A percentile compares a stretch with the other conserved stretches of the same genome.
Evolutionary conservation across 1,140 invertebrate genomes (phyloP).

Genomic region (Diorhabda elongata): DNA sequence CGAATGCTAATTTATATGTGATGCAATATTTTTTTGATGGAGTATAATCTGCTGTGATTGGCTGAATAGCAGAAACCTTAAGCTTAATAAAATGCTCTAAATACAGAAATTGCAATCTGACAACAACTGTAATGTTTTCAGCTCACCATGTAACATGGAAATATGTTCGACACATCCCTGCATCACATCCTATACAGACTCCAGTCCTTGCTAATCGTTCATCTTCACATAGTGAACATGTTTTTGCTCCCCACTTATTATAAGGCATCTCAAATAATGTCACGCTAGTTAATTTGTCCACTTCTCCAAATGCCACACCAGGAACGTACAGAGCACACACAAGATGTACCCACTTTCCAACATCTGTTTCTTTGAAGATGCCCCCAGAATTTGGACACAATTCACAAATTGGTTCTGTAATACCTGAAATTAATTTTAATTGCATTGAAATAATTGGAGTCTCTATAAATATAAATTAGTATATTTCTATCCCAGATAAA

Average conservation of each 20-base stretch:
- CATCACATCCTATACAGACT: constrained; percentile 94
- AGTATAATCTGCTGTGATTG: no score
- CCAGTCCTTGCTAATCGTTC: constrained; percentile 82
- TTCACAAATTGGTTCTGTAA: constrained; percentile 80
- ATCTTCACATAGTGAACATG: constrained; percentile 84
- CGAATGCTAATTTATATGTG: no score
- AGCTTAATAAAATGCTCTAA: no score
- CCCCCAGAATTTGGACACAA: constrained; percentile 86
- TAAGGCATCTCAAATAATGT: constrained; percentile 96
- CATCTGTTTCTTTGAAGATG: constrained; percentile 95
- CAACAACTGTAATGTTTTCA: neutral
- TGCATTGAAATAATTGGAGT: neutral
- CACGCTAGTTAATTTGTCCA: constrained; percentile 77
- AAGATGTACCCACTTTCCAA: constrained; percentile 95
- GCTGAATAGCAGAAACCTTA: no score
- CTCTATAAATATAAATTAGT: neutral
- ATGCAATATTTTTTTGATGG: no score
- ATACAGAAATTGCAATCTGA: no score
- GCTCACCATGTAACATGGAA: constrained; percentile 95
- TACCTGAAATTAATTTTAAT: constrained; percentile 45
- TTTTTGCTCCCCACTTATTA: constrained; percentile 88
- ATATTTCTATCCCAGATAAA: neutral
- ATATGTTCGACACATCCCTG: constrained; percentile 94
- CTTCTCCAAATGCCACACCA: constrained; percentile 90
- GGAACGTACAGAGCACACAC: constrained; percentile 64